These are phyloP conservation scores for Rhagoletis pomonella DNA, from an alignment of 1,140 invertebrate species.

Conservation along the genomic window DNA sequence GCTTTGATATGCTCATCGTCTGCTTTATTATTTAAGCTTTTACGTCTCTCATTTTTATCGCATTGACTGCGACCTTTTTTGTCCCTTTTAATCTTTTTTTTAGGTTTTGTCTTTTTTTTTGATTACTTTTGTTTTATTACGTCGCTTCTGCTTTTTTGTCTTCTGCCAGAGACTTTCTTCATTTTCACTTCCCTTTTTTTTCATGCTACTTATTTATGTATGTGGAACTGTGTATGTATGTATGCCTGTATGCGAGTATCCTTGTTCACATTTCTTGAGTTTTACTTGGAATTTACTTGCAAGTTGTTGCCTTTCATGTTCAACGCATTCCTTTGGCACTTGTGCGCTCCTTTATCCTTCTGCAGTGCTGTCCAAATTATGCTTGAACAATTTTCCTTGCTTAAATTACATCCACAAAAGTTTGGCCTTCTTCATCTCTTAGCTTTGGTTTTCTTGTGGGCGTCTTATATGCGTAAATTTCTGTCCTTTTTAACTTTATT, in stretches of 20 bases:
- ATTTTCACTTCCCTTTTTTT: slow-evolving; percentile 53
- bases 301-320: slow-evolving; percentile 43
- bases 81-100: slow-evolving; percentile 18
- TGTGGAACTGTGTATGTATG: no score
- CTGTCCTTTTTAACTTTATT: not conserved
- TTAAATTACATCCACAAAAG: slow-evolving; percentile 46
- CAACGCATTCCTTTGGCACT: slow-evolving; percentile 8
- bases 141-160: slow-evolving; percentile 72
- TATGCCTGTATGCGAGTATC: no score
- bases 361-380: not conserved
- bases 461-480: not conserved
- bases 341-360: not conserved
- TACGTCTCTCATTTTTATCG: slow-evolving; percentile 62
- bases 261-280: not conserved
- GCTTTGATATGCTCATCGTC: not conserved
- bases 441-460: slow-evolving; percentile 25
- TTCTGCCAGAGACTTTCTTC: slow-evolving; percentile 59
- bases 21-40: slow-evolving; percentile 52
- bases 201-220: not conserved
- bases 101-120: slow-evolving; percentile 56
- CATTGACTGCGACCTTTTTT: slow-evolving; percentile 65
- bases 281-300: slow-evolving; percentile 29
- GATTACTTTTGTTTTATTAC: slow-evolving; percentile 65
- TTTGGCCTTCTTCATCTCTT: slow-evolving; percentile 46
- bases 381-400: slow-evolving; percentile 15